Conservation (phyloP, 2,113 vertebrate species). For the Osmerus mordax region DNA sequence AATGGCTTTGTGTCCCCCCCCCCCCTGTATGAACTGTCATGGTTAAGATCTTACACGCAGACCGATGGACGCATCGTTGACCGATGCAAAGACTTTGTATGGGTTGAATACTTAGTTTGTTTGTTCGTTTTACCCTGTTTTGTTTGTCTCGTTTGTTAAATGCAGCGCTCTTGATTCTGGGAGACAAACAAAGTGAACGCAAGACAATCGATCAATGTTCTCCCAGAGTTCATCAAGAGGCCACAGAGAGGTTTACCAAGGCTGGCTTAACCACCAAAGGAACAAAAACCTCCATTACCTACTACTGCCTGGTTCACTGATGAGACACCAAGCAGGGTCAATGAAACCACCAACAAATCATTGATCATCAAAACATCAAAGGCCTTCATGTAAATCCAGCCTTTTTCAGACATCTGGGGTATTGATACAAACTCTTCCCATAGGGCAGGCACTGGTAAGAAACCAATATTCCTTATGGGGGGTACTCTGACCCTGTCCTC, state of each 20-base stretch:
- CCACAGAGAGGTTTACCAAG: constrained; percentile 66
- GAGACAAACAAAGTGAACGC: constrained; percentile 69
- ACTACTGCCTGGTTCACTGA: constrained; percentile 63
- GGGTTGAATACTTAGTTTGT: neutral
- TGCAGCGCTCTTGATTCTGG: constrained; percentile 48
- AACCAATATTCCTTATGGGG: constrained; percentile 66
- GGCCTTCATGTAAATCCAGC: constrained; percentile 69
- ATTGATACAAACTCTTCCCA: constrained; percentile 70
- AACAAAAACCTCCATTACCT: constrained; percentile 70
- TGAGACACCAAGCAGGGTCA: constrained; percentile 73
- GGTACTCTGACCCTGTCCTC: constrained; percentile 61
- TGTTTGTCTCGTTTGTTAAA: constrained; percentile 61
- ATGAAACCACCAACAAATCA: constrained; percentile 74
- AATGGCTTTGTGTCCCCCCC: neutral
- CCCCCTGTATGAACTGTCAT: neutral
- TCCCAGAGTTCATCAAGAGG: constrained; percentile 70
- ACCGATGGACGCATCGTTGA: neutral
- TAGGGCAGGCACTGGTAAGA: constrained; percentile 64
- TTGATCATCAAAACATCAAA: constrained; percentile 77
- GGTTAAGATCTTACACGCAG: too few relatives aligned
- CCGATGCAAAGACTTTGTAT: neutral
- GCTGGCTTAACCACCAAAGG: constrained; percentile 75
- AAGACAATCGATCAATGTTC: constrained; percentile 73
- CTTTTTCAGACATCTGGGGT: constrained; percentile 72
- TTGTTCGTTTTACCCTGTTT: constrained; percentile 40